phyloP scores from a whole-genome alignment of 2,888 invertebrate species.

The Leuctra nigra region DNA sequence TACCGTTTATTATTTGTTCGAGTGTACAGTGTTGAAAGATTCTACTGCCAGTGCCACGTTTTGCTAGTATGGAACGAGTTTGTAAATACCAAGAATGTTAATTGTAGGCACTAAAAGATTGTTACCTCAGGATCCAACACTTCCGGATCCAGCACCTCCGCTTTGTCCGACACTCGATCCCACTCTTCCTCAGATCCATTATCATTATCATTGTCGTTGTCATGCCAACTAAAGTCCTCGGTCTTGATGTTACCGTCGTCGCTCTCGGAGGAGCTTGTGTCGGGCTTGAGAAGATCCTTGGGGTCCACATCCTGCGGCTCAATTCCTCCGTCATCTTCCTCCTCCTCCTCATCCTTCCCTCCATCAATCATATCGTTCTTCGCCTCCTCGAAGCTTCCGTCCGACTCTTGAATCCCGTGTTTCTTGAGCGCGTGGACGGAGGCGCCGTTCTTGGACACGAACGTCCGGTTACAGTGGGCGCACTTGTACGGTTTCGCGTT shows the following conservation, averaged over 20 bases:
- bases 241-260: conserved; percentile 16
- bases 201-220: conserved; percentile 14
- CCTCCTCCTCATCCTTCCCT: conserved; percentile 10
- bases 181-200: conserved; percentile 8
- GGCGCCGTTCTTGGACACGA: conserved; percentile 27
- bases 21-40: too few relatives aligned
- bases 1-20: too few relatives aligned
- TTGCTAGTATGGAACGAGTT: too few relatives aligned
- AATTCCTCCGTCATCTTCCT: conserved; percentile 2
- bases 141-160: not conserved
- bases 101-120: too few relatives aligned
- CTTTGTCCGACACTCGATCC: not conserved
- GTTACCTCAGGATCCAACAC: too few relatives aligned
- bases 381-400: not conserved
- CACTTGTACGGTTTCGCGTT: conserved; percentile 28
- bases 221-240: conserved; percentile 29
- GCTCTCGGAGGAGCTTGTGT: conserved; percentile 3
- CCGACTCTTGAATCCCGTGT: conserved; percentile 22
- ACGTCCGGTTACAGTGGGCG: conserved; percentile 24
- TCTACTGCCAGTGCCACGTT: too few relatives aligned
- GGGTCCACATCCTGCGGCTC: conserved; percentile 6
- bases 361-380: conserved; percentile 9
- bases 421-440: conserved; percentile 27
- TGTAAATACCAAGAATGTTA: too few relatives aligned
- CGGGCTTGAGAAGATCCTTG: not conserved